Evolutionary conservation across 2,113 vertebrate genomes (phyloP).

Genomic region (Tursiops truncatus): DNA sequence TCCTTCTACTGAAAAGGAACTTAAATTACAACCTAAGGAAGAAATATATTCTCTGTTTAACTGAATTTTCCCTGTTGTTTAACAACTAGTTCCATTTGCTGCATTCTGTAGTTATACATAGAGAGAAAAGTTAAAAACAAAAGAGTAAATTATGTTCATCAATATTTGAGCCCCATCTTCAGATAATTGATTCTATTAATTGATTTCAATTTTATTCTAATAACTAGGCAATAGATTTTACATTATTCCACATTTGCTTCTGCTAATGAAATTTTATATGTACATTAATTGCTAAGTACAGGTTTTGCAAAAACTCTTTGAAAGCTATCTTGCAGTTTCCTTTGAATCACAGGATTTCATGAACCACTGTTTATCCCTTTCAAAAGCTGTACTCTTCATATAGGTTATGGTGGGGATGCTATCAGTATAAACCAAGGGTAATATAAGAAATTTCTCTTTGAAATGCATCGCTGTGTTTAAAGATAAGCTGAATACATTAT

Average conservation of each 20-base stretch:
- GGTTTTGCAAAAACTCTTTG: neutral
- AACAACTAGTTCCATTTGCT: neutral
- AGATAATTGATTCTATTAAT: neutral
- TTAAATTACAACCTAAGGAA: neutral
- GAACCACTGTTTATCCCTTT: neutral
- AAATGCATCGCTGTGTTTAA: neutral
- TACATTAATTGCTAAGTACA: neutral
- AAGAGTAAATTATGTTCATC: neutral
- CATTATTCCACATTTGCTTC: neutral
- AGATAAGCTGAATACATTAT: neutral
- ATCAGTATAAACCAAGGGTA: neutral
- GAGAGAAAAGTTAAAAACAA: neutral
- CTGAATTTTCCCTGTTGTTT: neutral
- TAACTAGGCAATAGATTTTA: neutral
- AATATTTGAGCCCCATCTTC: neutral
- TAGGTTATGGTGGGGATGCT: neutral
- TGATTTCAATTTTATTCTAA: neutral
- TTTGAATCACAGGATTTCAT: neutral
- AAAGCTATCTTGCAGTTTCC: neutral
- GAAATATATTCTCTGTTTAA: neutral
- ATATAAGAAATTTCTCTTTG: neutral
- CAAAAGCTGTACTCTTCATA: neutral
- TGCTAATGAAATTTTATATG: neutral
- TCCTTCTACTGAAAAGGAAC: conserved; percentile 27
- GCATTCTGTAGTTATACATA: neutral